Base-by-base conservation (phyloP, 2,113 vertebrate species). In the Cromileptes altivelis region DNA sequence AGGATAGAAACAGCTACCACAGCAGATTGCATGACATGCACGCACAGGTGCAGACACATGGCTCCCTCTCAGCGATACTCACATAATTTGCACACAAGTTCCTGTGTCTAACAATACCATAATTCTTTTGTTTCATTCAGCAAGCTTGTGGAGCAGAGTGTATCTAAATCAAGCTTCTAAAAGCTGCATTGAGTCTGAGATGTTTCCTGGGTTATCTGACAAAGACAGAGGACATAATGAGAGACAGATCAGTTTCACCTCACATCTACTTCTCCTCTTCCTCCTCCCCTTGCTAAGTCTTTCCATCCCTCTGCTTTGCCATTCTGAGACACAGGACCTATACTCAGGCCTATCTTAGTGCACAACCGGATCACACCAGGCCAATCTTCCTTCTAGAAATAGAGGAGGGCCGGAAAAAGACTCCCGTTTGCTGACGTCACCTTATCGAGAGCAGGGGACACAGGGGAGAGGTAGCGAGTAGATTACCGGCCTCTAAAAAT, bases 151-250 rank as follows among this genome's bases (percentile, higher is more conserved):
- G 78, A 84, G 79, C 55, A 77, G 71, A 86, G 78, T 52, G 84
- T 79, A 80, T 92, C 93, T 94, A 93, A 94, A 93, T 90, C 84
- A 72, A 92, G 88, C 85, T 80, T 84, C 81, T 90, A 88, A 92
- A 93, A 91, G 88, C 89, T 88, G 80, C 73, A 78, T 65, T 56
- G 71, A 86, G 88, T 93, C 89, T 91, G 80, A 81, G 72, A 90
- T 89, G 86, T 92, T 93, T 94, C 92, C 93, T 93, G 89, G 81
- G 85, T 93, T 92, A 93, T 92, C 89, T 90, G 92, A 92, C 92
- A 91, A 93, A 94, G 90, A 92, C 89, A 90, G 84, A 92, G 92
- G 86, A 90, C 84, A 89, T 85, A 88, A 87, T 84, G 81, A 93
- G 75, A 91, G 88, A 93, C 85, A 90, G 92, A 94, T 93, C 89